Base-by-base conservation (phyloP, 2,888 invertebrate species). In the Graphium colonna region DNA sequence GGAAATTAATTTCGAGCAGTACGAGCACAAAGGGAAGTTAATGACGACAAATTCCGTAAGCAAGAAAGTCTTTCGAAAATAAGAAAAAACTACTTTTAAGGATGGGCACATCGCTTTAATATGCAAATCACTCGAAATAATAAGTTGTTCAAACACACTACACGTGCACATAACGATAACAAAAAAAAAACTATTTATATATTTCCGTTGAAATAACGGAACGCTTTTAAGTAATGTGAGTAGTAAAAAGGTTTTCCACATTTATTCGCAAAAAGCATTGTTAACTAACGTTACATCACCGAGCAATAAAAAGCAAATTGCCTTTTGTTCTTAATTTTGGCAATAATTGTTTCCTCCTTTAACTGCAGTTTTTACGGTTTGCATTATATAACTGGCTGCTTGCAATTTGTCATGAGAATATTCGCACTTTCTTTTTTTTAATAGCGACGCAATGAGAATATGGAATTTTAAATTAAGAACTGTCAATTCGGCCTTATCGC, bases 281-380 rank as follows among this genome's bases (percentile, higher is more conserved):
- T 28, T 18, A 16, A 42, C 41, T 28, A n/a, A 10, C 16, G 43
- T 53, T 53, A 39, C 39, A 43, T 39, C 8, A 53, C 31, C 18
- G 43, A 36, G 43, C 43, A 31, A 48, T 53, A 53, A 52, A 52
- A 53, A 43, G 16, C 36, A 48, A 53, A 48, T 53, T 43, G 43
- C 38, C 52, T 53, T 53, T 53, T 53, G 52, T 53, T 48, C 31
- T 52, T 53, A 53, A 53, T 48, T 52, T 48, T 53, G 43, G 43
- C 28, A 48, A 38, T 48, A 43, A 52, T 48, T 4, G 52, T 43
- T 53, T 48, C 48, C 48, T 48, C 48, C n/a, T 53, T 17, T 43
- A 39, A 53, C 38, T 53, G 48, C 43, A 48, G 38, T 38, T 53
- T 53, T 53, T 42, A 52, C 17, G 9, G 39, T 43, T 7, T 2